Base-by-base conservation (phyloP, 1,140 invertebrate genomes). In the Palaemon carinicauda region DNA sequence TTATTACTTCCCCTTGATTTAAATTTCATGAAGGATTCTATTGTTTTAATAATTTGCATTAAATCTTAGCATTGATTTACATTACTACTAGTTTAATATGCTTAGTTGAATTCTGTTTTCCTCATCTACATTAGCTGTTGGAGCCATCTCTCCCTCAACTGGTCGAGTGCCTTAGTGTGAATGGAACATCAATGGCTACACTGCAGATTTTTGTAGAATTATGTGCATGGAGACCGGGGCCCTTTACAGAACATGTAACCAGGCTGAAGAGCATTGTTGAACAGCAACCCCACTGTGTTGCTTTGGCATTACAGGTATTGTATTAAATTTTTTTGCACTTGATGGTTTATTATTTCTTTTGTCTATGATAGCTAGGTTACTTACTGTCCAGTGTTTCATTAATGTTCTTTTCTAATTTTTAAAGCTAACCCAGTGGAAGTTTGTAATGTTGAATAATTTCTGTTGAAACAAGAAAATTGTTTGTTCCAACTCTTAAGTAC, bases 141-240 rank as follows among this genome's bases (percentile, higher is more conserved):
- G 95, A 96, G 91, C 94, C 95, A 1, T 95, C 95, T 90, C 92
- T 97, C 31, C 94, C 95, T 1, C 95, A 96, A 90, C 92, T 97
- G 56, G 94, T 95, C 89, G 94, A 95, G n/a, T 96, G 95, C 90
- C 90, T 96, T 14, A 92, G 92, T 27, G 92, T 92, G 84, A 91
- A 92, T 17, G 91, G 92, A 33, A 94, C 94, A 9, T 93, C 93
- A 21, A 89, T 92, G 31, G 91, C 94, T 69, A 94, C 95, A 19
- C 92, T 97, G 87, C 95, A 96, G 92, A 95, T 97, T 41, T 94
- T 97, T 90, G 92, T 95, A 3, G 79, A 88, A 94, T 95, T 90
- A 93, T 97, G 92, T 94, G 95, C 10, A 93, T 94, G 89, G 93
- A 93, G 71, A 93, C 94, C 87, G 15, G 82, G 75, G 27, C 90